Evolutionary conservation across 2,797 vertebrate species (phyloP), one percentile per base, ranked within the genome.

Genomic region (Pyrocephalus nanus): DNA sequence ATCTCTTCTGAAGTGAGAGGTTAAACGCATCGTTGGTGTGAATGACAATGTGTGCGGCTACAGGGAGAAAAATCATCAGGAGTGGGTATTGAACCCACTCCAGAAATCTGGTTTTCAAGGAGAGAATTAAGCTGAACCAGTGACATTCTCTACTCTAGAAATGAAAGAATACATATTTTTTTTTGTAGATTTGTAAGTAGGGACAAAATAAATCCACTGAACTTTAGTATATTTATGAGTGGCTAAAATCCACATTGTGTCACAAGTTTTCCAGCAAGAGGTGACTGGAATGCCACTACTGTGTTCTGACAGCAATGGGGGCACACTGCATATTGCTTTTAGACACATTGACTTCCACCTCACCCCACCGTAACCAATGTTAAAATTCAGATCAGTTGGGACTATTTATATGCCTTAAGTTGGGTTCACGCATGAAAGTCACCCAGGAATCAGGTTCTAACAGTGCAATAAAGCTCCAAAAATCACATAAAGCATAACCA

Each of bases 1-100:
- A 83, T 74, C 76, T 73, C 71, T 95, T 69, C 51, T 79, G 83
- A 76, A 95, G 83, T 15, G 72, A 61, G 76, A 95, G 72, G 93
- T 81, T 90, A 76, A 87, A 87, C 64, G 2, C 69, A 6, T 38
- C 38, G 51, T 42, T 75, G 77, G 85, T 92, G 86, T 80, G 74
- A 95, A 76, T 47, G 57, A 61, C 80, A 82, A 32, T 26, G 8
- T 5, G 32, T 11, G 79, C 58, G 25, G 78, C 60, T 78, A 45
- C 57, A 23, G 62, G 45, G 90, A 92, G 88, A 29, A 81, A 57
- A 50, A 47, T 53, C 30, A 40, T 17, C 57, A 74, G 89, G 40
- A 90, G 85, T 21, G 64, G 43, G 32, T 60, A 60, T 15, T 75
- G 53, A 10, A 36, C 51, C 60, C 83, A 43, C 82, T 90, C 83